Evolutionary conservation across 2,888 invertebrate genomes (phyloP).

Genomic region (Trachelus stipa): DNA sequence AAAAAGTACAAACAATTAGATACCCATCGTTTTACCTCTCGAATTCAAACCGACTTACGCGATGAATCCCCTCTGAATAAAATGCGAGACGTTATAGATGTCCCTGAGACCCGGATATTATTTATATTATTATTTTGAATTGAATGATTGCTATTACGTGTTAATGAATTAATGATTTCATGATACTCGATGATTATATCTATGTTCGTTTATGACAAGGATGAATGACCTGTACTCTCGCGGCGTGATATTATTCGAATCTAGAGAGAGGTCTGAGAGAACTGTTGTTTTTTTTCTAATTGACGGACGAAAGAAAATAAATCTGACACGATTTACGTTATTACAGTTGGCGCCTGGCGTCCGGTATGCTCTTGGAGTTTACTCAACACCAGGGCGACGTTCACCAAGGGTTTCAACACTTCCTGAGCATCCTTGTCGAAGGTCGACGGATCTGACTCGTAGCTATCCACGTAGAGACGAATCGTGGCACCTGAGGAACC

Average conservation of each 20-base stretch:
- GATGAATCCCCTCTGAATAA: not conserved
- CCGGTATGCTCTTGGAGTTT: slow-evolving; percentile 88
- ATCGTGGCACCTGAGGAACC: slow-evolving; percentile 99
- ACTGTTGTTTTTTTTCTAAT: not conserved
- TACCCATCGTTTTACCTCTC: not conserved
- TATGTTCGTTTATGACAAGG: not conserved
- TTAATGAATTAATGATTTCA: not conserved
- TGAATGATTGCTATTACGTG: not conserved
- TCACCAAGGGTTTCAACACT: slow-evolving; percentile 88
- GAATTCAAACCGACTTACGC: not conserved
- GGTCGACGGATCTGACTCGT: slow-evolving; percentile 74
- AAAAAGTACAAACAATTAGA: not conserved
- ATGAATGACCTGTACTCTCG: not conserved
- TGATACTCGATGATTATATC: not conserved
- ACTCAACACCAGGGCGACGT: slow-evolving; percentile 87
- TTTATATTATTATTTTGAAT: not conserved
- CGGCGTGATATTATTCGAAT: not conserved
- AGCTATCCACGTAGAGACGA: slow-evolving; percentile 94
- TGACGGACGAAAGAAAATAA: not conserved
- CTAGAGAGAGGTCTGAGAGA: not conserved
- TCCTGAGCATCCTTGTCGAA: slow-evolving; percentile 65
- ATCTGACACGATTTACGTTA: slow-evolving; percentile 76
- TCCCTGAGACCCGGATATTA: not conserved
- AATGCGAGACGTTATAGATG: not conserved
- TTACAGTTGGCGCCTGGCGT: slow-evolving; percentile 92